phyloP scores from a whole-genome alignment of 2,113 vertebrate species.

The Salminus brasiliensis region DNA sequence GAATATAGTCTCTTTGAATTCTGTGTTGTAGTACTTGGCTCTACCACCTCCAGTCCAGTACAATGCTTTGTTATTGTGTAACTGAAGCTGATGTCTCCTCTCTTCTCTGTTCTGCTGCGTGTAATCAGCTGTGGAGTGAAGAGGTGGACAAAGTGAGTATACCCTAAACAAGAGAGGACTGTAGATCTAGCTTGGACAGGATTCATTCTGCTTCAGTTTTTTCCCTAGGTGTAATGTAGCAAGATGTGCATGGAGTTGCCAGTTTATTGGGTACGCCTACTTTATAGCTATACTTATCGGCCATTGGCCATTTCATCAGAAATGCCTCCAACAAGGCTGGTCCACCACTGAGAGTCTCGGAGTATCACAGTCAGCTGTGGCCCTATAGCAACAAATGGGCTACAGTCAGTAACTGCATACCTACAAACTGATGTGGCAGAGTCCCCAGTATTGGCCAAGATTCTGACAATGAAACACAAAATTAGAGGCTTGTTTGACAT shows the following conservation, averaged over 20 bases:
- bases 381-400: neutral
- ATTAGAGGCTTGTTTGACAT: too few relatives aligned
- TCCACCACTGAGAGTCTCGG: too few relatives aligned
- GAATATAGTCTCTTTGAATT: neutral
- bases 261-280: neutral
- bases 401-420: too few relatives aligned
- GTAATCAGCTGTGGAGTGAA: slow-evolving; percentile 56
- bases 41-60: neutral
- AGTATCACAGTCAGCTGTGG: too few relatives aligned
- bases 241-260: neutral
- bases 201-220: neutral
- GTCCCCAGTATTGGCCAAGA: too few relatives aligned
- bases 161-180: neutral
- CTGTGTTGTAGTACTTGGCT: neutral
- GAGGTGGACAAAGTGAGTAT: slow-evolving; percentile 60
- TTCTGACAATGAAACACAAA: too few relatives aligned
- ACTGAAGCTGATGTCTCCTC: slow-evolving; percentile 20
- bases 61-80: neutral
- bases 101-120: slow-evolving; percentile 48
- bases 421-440: too few relatives aligned
- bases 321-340: neutral
- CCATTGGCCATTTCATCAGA: neutral
- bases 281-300: too few relatives aligned
- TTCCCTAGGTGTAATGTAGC: neutral
- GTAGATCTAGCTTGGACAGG: neutral